These are phyloP conservation scores for Halcyon chelicuti DNA, from an alignment of 2,797 vertebrate genomes.

Conservation along the genomic window DNA sequence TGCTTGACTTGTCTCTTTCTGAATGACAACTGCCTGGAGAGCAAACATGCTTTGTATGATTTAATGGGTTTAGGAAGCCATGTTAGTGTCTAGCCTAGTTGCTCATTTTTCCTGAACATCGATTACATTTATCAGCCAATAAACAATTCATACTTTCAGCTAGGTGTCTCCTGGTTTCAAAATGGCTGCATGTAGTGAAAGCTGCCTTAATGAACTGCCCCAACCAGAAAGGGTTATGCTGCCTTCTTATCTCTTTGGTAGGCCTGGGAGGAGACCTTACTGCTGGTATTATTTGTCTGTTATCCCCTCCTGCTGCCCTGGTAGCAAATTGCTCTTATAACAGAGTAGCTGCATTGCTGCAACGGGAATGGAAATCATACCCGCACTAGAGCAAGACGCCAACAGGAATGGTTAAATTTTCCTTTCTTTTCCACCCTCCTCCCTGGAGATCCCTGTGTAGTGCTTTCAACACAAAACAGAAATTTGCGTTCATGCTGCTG, in stretches of 20 bases:
- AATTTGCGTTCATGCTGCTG: neutral
- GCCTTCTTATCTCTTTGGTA: neutral
- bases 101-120: neutral
- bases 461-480: neutral
- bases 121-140: rapidly evolving
- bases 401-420: neutral
- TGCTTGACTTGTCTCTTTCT: neutral
- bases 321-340: neutral
- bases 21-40: neutral
- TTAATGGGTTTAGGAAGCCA: neutral
- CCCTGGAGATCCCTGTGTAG: neutral
- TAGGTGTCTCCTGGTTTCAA: neutral
- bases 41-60: neutral
- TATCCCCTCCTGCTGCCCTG: neutral
- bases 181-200: neutral
- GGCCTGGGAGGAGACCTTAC: neutral
- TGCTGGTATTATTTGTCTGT: neutral
- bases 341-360: neutral
- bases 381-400: neutral
- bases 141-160: neutral
- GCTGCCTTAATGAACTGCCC: neutral
- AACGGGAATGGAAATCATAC: neutral
- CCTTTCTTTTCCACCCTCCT: neutral
- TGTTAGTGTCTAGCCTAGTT: neutral
- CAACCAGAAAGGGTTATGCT: neutral